Evolutionary conservation across 2,797 vertebrate species (phyloP).

Genomic region (Siniperca undulata): DNA sequence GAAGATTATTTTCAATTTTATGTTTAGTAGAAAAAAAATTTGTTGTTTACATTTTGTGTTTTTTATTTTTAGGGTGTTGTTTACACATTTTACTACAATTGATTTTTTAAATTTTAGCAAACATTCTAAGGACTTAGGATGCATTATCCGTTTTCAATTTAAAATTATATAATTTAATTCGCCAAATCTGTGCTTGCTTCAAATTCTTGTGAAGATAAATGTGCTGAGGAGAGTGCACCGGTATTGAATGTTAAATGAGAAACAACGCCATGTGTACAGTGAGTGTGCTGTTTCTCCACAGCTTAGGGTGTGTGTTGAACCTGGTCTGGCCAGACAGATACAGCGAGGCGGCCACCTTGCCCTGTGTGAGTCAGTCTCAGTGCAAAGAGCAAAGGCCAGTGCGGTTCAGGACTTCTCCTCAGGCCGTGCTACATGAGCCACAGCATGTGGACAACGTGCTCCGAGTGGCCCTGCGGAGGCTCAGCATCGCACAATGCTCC

Average conservation of each 20-base stretch:
- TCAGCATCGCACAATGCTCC: conserved; percentile 77
- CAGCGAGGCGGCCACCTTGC: conserved; percentile 48
- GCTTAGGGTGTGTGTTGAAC: conserved; percentile 48
- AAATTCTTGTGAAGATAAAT: neutral
- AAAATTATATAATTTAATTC: neutral
- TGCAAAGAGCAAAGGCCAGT: conserved; percentile 72
- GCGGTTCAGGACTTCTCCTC: conserved; percentile 69
- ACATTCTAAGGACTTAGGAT: neutral
- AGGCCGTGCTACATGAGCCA: conserved; percentile 55
- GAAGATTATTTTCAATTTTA: neutral
- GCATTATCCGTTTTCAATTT: neutral
- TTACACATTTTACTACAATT: neutral
- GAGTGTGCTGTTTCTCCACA: conserved; percentile 29
- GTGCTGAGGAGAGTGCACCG: neutral
- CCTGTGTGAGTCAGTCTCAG: conserved; percentile 63
- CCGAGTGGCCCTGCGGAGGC: conserved; percentile 57
- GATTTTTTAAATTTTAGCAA: neutral
- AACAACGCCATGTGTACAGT: conserved; percentile 17
- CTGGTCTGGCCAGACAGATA: conserved; percentile 49
- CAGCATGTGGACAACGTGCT: conserved; percentile 65
- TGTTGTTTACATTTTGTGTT: neutral
- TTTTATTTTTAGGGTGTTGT: neutral
- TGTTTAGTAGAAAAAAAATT: neutral
- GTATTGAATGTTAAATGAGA: conserved; percentile 23
- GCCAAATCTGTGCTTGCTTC: neutral